phyloP scores from a whole-genome alignment of 2,797 vertebrate genomes.

The Hypotaenidia philippensis region DNA sequence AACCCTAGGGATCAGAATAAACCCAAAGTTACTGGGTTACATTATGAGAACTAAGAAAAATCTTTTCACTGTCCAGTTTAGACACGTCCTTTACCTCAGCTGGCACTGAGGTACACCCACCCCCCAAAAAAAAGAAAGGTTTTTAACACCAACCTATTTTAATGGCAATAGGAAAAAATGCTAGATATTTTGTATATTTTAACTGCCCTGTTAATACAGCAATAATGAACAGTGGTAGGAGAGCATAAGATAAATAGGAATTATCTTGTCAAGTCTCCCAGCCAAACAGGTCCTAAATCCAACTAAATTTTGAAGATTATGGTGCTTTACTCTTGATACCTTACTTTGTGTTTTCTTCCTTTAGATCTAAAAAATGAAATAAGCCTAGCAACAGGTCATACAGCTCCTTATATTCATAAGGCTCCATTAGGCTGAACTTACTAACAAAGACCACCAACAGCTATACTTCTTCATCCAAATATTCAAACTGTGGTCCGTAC shows the following conservation, averaged over 20 bases:
- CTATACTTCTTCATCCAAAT: neutral
- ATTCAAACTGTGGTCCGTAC: neutral
- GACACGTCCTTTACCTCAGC: neutral
- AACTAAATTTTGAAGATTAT: neutral
- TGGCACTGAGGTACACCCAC: neutral
- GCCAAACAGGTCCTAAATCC: neutral
- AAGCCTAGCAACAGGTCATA: neutral
- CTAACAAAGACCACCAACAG: neutral
- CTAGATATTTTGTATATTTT: neutral
- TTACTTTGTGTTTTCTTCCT: neutral
- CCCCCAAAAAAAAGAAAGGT: neutral
- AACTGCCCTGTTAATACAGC: neutral
- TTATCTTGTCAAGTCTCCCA: neutral
- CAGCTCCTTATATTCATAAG: neutral
- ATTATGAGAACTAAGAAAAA: neutral
- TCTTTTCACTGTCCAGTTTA: neutral
- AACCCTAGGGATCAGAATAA: neutral
- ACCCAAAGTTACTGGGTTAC: neutral
- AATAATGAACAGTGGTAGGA: neutral
- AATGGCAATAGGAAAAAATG: neutral
- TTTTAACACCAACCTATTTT: neutral
- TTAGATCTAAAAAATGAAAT: neutral
- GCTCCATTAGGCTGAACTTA: neutral
- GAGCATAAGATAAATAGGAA: neutral
- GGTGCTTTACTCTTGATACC: neutral